phyloP scores from a whole-genome alignment of 2,888 invertebrate genomes.

The Crematogaster levior region DNA sequence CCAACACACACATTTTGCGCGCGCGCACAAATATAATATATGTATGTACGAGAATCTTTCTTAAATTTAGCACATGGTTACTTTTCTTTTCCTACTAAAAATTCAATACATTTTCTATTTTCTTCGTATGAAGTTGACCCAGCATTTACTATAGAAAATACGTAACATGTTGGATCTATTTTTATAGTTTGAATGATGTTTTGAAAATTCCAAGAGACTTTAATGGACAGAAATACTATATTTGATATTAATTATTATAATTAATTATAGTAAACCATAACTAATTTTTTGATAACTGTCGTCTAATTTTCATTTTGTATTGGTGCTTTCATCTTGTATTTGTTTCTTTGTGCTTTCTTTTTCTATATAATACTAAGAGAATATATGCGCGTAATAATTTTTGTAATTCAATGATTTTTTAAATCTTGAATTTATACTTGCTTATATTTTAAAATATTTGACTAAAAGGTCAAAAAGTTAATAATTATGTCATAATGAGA shows the following conservation, averaged over 20 bases:
- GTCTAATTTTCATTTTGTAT: constrained; percentile 7
- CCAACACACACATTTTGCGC: too few relatives aligned
- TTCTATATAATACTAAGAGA: background rate
- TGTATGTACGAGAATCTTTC: too few relatives aligned
- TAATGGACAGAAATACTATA: constrained; percentile 75
- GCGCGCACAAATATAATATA: too few relatives aligned
- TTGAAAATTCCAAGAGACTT: constrained; percentile 62
- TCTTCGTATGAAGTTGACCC: too few relatives aligned
- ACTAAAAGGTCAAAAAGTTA: background rate
- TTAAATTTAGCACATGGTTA: too few relatives aligned
- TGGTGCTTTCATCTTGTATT: too few relatives aligned
- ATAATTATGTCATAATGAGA: background rate
- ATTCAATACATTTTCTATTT: too few relatives aligned
- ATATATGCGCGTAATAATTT: background rate
- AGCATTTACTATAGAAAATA: too few relatives aligned
- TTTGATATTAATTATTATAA: constrained; percentile 76
- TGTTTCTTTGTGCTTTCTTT: background rate
- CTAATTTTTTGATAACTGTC: background rate
- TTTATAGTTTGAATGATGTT: constrained; percentile 66
- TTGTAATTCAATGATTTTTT: background rate
- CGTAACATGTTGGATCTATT: too few relatives aligned
- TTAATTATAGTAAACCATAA: constrained; percentile 59
- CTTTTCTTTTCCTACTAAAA: too few relatives aligned
- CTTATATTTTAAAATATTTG: background rate
- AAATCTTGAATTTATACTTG: background rate